Evolutionary conservation across 2,888 invertebrate genomes (phyloP).

Genomic region (Eudemis profundana): DNA sequence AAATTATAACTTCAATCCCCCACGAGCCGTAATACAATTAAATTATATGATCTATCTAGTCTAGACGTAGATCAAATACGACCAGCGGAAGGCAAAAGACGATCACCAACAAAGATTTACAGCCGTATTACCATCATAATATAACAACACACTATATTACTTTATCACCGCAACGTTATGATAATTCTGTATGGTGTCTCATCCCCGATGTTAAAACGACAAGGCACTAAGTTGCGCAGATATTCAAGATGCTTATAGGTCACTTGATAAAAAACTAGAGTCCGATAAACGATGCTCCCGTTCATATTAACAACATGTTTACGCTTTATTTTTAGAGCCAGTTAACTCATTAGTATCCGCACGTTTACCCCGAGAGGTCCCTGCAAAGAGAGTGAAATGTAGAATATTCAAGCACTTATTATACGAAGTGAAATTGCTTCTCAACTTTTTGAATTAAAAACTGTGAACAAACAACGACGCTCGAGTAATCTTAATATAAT

Average conservation of each 20-base stretch:
- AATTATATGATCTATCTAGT: background rate
- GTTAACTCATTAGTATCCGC: constrained; percentile 37
- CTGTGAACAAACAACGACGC: constrained; percentile 44
- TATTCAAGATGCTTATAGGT: constrained; percentile 47
- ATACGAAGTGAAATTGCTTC: constrained; percentile 48
- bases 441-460: constrained; percentile 51
- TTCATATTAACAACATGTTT: constrained; percentile 67
- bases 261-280: constrained; percentile 52
- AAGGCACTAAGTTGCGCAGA: constrained; percentile 9
- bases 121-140: constrained; percentile 1
- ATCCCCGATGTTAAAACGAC: constrained; percentile 1
- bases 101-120: background rate
- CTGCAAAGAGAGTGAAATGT: constrained; percentile 26
- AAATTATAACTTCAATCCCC: too few relatives aligned
- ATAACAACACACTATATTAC: background rate
- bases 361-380: constrained; percentile 25
- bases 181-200: background rate
- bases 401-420: constrained; percentile 45
- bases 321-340: constrained; percentile 54
- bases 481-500: constrained; percentile 29
- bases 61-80: background rate
- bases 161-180: background rate
- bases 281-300: constrained; percentile 61
- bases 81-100: background rate
- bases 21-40: too few relatives aligned